Conservation (phyloP, 2,113 vertebrate species). For the Psilopsiagon aymara region DNA sequence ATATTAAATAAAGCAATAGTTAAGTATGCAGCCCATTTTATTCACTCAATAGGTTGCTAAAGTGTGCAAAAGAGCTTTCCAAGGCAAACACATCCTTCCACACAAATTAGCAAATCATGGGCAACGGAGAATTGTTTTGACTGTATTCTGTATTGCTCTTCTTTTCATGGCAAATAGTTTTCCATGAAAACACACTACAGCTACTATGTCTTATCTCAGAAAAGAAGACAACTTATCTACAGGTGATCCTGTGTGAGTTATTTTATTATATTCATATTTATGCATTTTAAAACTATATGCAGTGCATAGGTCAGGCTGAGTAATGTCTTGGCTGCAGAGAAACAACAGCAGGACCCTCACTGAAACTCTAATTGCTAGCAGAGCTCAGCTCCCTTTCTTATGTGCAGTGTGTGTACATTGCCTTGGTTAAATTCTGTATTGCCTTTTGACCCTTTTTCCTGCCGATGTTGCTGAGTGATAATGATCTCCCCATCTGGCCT, state of each 20-base stretch:
- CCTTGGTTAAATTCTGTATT: constrained; percentile 10
- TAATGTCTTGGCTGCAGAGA: constrained; percentile 25
- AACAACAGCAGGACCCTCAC: constrained; percentile 18
- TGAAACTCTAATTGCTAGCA: constrained; percentile 38
- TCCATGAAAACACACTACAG: neutral
- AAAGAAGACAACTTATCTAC: neutral
- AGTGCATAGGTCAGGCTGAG: constrained; percentile 3
- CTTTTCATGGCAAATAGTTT: neutral
- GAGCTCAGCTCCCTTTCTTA: neutral
- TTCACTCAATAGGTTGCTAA: neutral
- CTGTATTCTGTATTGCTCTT: neutral
- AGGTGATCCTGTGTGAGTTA: neutral
- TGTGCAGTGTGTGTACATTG: neutral
- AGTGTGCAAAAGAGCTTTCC: neutral
- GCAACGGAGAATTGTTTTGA: neutral
- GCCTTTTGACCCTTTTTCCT: constrained; percentile 49
- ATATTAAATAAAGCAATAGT: neutral
- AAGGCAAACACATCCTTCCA: neutral
- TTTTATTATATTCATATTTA: constrained; percentile 25
- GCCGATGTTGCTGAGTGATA: constrained; percentile 19
- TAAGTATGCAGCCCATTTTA: neutral
- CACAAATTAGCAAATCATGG: neutral
- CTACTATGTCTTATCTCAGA: neutral
- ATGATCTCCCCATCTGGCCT: constrained; percentile 5
- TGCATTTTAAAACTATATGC: neutral